Conservation (phyloP, 2,888 invertebrate species). For the Cyclophora punctaria region DNA sequence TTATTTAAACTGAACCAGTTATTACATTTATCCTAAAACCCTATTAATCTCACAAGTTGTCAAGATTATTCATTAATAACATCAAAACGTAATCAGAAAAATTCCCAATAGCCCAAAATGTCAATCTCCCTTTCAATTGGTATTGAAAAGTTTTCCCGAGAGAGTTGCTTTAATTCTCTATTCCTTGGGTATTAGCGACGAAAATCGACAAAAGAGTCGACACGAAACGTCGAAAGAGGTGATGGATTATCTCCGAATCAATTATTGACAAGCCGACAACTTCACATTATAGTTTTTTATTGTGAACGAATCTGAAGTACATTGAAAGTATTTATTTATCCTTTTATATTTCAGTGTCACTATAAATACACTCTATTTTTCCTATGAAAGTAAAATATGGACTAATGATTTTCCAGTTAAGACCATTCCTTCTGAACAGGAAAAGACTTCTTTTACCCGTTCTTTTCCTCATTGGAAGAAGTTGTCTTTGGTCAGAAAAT, state of each 20-base stretch:
- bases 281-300: constrained; percentile 2
- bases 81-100: not conserved
- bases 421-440: too few species aligned
- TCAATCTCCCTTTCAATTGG: constrained; percentile 1
- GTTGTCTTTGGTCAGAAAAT: too few species aligned
- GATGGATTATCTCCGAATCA: constrained; percentile 16
- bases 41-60: too few species aligned
- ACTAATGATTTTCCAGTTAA: too few species aligned
- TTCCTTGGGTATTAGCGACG: constrained; percentile 7
- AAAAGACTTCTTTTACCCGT: too few species aligned
- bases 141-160: constrained; percentile 3
- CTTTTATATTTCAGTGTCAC: too few species aligned
- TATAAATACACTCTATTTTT: too few species aligned
- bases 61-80: not conserved
- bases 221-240: constrained; percentile 7
- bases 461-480: too few species aligned
- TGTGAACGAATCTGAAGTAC: not conserved
- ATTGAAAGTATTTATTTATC: too few species aligned
- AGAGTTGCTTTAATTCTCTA: constrained; percentile 1
- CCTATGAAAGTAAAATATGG: too few species aligned
- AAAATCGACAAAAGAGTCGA: constrained; percentile 7
- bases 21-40: too few species aligned
- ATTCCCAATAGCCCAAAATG: not conserved
- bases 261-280: constrained; percentile 5
- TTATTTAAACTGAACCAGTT: too few species aligned